Evolutionary conservation across 2,797 vertebrate genomes (phyloP).

Genomic region (Otus scops): DNA sequence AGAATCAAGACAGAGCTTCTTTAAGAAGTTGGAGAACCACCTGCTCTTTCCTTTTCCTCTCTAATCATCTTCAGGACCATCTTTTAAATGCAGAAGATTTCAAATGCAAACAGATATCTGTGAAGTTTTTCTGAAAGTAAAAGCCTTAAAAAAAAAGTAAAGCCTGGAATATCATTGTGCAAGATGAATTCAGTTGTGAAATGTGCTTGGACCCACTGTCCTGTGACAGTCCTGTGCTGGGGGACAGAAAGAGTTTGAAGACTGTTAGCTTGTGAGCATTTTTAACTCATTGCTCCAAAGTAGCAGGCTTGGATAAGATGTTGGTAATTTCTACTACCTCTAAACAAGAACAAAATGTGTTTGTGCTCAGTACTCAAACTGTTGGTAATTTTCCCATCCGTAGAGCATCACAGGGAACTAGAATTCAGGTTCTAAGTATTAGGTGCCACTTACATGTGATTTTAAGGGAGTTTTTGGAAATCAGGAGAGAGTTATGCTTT

Average conservation of each 20-base stretch:
- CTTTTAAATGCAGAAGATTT: background rate
- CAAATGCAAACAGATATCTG: background rate
- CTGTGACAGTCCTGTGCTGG: background rate
- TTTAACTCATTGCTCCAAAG: background rate
- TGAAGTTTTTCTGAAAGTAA: background rate
- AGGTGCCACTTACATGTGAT: background rate
- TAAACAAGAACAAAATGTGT: background rate
- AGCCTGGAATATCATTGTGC: background rate
- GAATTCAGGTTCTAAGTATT: background rate
- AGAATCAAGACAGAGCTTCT: background rate
- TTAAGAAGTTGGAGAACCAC: background rate
- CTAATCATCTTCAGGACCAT: background rate
- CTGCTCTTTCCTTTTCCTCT: background rate
- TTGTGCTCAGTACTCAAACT: background rate
- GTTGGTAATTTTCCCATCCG: background rate
- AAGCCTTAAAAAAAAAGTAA: background rate
- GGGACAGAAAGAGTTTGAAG: background rate
- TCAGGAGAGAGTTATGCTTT: background rate
- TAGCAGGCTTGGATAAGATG: background rate
- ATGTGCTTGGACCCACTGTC: background rate
- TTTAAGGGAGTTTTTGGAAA: background rate
- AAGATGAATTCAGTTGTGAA: background rate
- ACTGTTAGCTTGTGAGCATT: background rate
- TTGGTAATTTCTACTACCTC: background rate
- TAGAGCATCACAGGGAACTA: background rate